Conservation (phyloP, 2,888 invertebrate species). For the Caenorhabditis sp. region DNA sequence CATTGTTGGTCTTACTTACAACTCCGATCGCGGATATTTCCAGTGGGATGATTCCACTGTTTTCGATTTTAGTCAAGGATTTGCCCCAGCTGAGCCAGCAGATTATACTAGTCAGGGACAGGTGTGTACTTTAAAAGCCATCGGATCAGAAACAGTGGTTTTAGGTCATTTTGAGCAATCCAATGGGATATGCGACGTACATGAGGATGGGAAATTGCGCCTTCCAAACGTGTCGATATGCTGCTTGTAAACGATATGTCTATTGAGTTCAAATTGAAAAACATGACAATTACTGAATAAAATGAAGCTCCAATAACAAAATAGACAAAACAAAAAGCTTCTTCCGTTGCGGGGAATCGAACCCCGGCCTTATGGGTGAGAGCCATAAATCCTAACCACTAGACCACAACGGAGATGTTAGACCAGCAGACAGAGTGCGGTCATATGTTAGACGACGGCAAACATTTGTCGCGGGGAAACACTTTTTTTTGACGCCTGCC, state of each 20-base stretch:
- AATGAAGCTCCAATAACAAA: not conserved
- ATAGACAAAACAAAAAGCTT: too few relatives aligned
- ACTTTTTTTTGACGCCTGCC: not conserved
- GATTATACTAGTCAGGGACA: constrained; percentile 43
- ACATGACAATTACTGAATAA: not conserved
- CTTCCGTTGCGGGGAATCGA: constrained; percentile 63
- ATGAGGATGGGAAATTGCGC: constrained; percentile 50
- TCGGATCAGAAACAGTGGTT: not conserved
- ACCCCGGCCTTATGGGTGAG: constrained; percentile 68
- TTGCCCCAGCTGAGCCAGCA: constrained; percentile 48
- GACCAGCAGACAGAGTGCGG: too few relatives aligned
- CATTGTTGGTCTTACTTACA: constrained; percentile 50
- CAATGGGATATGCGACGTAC: constrained; percentile 53
- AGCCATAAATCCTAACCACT: constrained; percentile 72
- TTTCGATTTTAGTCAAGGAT: constrained; percentile 44
- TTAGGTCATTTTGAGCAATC: constrained; percentile 47
- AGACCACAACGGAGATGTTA: constrained; percentile 69
- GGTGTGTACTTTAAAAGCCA: not conserved
- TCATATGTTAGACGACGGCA: too few relatives aligned
- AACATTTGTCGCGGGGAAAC: not conserved
- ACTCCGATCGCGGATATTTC: constrained; percentile 26
- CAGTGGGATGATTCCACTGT: constrained; percentile 51
- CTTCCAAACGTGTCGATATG: constrained; percentile 52
- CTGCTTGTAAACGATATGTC: constrained; percentile 46
- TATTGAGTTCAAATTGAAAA: constrained; percentile 19